Evolutionary conservation across 1,140 invertebrate genomes (phyloP), one percentile per base, ranked within the genome.

Genomic region (Teleopsis dalmanni): DNA sequence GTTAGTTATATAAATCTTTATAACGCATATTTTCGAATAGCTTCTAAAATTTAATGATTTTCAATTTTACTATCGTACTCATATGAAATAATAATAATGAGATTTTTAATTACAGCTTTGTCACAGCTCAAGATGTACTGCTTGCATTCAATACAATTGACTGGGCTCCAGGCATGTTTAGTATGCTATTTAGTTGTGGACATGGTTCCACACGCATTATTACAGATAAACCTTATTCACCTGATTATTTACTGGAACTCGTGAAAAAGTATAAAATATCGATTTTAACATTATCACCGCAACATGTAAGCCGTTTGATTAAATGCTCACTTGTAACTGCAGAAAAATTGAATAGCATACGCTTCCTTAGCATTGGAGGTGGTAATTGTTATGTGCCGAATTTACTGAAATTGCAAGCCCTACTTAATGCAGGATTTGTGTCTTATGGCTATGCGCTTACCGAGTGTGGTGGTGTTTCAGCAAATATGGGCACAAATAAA

Each of bases 121-220:
- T 69, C 3, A 69, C 59, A 3, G 61, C 56, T 4, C 59, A 65
- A 49, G 65, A 69, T 36, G 62, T 66, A 7, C 18, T 69, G 41
- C 54, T 70, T 1, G 63, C 66, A 1, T 70, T 70, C 34, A 63
- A 62, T 52, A 65, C 66, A 22, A 60, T 70, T 7, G 66, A 70
- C 26, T 64, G 66, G 58, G 54, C 66, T 1, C 54, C 66, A 1
- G 66, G 66, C 2, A 34, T 70, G 40, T 66, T 65, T 13, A 61
- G 58, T 42, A 59, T 70, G 57, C 56, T 70, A 6, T 63, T 57
- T 38, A 63, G 60, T 19, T 62, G 62, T 38, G 60, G 60, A 4
- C 60, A 62, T 25, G 53, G 59, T n/a, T 58, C 60, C 9, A 69
- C 62, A 0, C 56, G 66, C 1, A 57, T 69, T 29, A 63, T 70